Evolutionary conservation across 1,140 invertebrate genomes (phyloP).

Genomic region (Epicauta chinensis): DNA sequence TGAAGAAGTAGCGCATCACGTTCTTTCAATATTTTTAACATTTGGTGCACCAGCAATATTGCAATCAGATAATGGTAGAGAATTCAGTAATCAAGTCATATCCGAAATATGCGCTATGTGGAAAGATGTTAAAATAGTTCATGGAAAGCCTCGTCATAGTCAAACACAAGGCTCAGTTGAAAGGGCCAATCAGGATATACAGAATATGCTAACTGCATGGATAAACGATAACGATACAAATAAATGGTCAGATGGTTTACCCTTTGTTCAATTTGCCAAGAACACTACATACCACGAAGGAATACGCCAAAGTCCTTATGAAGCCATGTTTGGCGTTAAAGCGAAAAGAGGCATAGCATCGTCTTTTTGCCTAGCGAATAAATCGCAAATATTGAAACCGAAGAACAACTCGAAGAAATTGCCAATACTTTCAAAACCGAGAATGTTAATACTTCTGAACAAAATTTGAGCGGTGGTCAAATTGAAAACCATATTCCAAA

Average conservation of each 20-base stretch:
- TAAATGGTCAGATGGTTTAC: too few species aligned
- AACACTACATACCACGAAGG: too few species aligned
- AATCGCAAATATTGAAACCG: too few species aligned
- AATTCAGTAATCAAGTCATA: conserved; percentile 37
- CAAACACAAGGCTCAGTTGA: conserved; percentile 32
- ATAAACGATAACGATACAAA: conserved; percentile 34
- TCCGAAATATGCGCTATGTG: conserved; percentile 37
- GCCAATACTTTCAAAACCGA: neutral
- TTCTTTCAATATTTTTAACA: conserved; percentile 33
- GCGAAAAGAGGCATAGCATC: conserved; percentile 17
- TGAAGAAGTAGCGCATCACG: conserved; percentile 25
- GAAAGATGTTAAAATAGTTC: conserved; percentile 40
- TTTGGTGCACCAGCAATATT: conserved; percentile 39
- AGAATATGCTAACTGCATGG: conserved; percentile 40
- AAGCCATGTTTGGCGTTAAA: conserved; percentile 35
- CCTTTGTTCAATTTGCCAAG: too few species aligned
- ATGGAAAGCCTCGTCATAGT: conserved; percentile 38
- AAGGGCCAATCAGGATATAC: conserved; percentile 39
- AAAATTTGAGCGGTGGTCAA: neutral
- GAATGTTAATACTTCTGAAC: neutral
- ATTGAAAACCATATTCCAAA: neutral
- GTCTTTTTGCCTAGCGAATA: conserved; percentile 3
- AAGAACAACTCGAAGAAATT: neutral
- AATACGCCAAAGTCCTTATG: conserved; percentile 34
- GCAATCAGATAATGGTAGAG: conserved; percentile 37